Base-by-base conservation (phyloP, 2,797 vertebrate genomes). In the Helicolenus hilgendorfi region DNA sequence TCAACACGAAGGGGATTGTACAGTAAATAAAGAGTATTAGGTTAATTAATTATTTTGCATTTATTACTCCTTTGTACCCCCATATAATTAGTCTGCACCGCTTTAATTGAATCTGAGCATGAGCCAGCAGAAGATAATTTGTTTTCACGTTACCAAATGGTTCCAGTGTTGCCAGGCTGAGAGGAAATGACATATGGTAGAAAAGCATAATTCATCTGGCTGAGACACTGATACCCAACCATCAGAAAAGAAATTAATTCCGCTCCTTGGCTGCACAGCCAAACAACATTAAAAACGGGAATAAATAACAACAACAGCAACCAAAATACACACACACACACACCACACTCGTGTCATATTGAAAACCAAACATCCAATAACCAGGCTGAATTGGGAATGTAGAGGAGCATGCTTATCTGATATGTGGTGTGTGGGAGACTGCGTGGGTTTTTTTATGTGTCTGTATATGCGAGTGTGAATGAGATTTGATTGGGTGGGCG, bases 21-120 rank as follows among this genome's bases (percentile, higher is more conserved):
- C 80, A 90, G 81, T 92, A 93, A 98, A 99, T 98, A 98, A 98
- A 98, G 97, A 99, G 98, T 98, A 99, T 98, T 98, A 98, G 98
- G 97, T 98, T 98, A 98, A 99, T 99, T 97, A 98, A 98, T 99
- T 98, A 98, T 98, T 99, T 98, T 98, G 97, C 98, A 98, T 98
- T 98, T 98, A 98, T 99, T 98, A 98, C 98, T 98, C 98, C 97
- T 98, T 99, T 98, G 98, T 99, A 98, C 97, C 97, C 97, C 97
- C 96, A 96, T 98, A 98, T 98, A 99, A 99, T 99, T 98, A 98
- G 98, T 97, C 97, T 97, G 97, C 63, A 96, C 97, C 94, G 96
- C 97, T 98, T 98, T 99, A 99, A 99, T 99, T 99, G 98, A 98
- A 98, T 98, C 97, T 98, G 98, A 99, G 98, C 97, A 96, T 94